Evolutionary conservation across 2,113 vertebrate genomes (phyloP).

Genomic region (Castor canadensis): DNA sequence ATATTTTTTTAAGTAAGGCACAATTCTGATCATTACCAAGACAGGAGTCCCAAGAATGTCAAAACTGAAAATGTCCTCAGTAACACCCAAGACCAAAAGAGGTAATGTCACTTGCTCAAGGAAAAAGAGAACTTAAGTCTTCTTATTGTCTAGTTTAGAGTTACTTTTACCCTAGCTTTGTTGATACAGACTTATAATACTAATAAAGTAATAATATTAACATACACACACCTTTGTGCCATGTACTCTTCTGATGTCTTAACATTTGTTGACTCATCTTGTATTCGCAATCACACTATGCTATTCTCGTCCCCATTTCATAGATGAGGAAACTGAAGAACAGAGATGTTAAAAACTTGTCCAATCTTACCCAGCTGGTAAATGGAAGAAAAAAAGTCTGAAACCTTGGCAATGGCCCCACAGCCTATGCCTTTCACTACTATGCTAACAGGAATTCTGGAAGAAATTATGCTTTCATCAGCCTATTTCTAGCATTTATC

Average conservation of each 20-base stretch:
- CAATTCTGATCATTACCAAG: background rate
- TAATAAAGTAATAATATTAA: background rate
- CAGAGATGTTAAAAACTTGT: background rate
- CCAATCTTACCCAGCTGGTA: background rate
- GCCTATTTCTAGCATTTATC: background rate
- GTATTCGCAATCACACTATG: background rate
- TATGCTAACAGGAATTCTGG: background rate
- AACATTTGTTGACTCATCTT: background rate
- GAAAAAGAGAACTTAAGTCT: background rate
- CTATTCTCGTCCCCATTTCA: background rate
- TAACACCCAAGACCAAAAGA: background rate
- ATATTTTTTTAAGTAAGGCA: background rate
- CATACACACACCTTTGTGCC: rapidly evolving
- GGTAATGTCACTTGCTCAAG: background rate
- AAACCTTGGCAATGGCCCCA: background rate
- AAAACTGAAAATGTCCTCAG: background rate
- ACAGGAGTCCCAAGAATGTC: background rate
- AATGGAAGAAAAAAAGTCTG: background rate
- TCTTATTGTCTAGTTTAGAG: background rate
- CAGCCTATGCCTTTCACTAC: background rate
- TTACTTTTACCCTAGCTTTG: background rate
- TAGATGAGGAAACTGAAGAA: background rate
- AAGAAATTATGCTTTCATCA: background rate
- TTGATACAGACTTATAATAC: background rate
- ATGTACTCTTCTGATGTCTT: background rate